Base-by-base conservation (phyloP, 2,888 invertebrate species). In the Cactoblastis cactorum region DNA sequence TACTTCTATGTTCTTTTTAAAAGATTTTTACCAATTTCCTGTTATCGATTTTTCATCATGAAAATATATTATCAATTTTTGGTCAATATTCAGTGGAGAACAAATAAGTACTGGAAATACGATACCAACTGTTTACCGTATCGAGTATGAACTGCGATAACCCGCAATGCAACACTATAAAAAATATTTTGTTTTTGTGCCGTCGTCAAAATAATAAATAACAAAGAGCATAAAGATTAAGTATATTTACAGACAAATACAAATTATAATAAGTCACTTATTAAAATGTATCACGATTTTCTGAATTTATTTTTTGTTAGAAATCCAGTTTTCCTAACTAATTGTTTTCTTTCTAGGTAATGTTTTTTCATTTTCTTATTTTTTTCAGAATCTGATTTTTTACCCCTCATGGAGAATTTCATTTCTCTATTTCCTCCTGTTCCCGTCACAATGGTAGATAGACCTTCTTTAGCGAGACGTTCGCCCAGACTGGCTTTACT, bases 371-470 rank as follows among this genome's bases (percentile, higher is more conserved):
- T 92, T 63, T 91, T 92, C 59, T 92, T 92, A 15, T 91, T 87
- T 57, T 83, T 91, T 33, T 90, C 90, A 0, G 82, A 83, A 54
- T 92, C 88, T 12, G 85, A 79, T 56, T 91, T 91, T 56, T 88
- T 87, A 58, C 91, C 91, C 59, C 90, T 84, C 64, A 94, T 91
- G 2, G 90, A 90, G 67, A 96, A 97, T 15, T 94, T 94, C 94
- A 96, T 95, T 83, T 96, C 95, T 49, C 93, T 91, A 73, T 94
- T 96, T 38, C 96, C 94, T 83, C 62, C 94, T 84, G 57, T 91
- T 67, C 67, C 93, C 67, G 74, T 87, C 76, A 65, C 91, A 75
- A 66, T 80, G 48, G 69, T 86, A 1, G 82, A 76, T 32, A 84
- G 82, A 39, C 91, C 91, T 66, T 95, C 93, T 56, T 85, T 90